Percentiles rank a stretch among this genome's conserved stretches.
These are phyloP conservation scores for Tiliacea aurago DNA, from an alignment of 2,888 invertebrate genomes.

Conservation along the genomic window DNA sequence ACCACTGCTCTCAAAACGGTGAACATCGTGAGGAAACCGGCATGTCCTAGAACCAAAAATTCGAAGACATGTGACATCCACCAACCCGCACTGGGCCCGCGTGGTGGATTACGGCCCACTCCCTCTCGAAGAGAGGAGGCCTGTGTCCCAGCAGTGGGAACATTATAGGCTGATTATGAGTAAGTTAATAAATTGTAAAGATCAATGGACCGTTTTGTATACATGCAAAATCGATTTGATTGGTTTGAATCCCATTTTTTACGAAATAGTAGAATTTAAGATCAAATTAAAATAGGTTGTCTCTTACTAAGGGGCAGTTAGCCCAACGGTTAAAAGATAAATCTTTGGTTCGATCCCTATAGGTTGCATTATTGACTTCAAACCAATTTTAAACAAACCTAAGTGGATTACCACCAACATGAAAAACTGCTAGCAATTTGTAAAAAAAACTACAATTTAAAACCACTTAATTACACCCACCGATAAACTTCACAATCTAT, in stretches of 20 bases:
- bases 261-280: not conserved
- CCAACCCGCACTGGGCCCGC: too few species aligned
- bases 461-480: not conserved
- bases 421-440: not conserved
- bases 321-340: too few species aligned
- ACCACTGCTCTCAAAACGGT: too few species aligned
- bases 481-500: constrained; percentile 13
- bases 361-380: not conserved
- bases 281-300: not conserved
- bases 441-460: not conserved
- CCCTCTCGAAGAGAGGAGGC: too few species aligned
- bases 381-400: not conserved
- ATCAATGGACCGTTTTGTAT: not conserved
- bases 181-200: too few species aligned
- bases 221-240: not conserved
- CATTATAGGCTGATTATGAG: too few species aligned
- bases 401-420: not conserved
- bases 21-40: too few species aligned
- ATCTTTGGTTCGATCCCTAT: not conserved
- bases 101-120: too few species aligned
- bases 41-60: too few species aligned
- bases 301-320: not conserved
- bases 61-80: too few species aligned
- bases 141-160: too few species aligned
- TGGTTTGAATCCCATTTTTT: not conserved